These are phyloP conservation scores for Coendou prehensilis DNA, from an alignment of 2,797 vertebrate genomes.

Conservation along the genomic window DNA sequence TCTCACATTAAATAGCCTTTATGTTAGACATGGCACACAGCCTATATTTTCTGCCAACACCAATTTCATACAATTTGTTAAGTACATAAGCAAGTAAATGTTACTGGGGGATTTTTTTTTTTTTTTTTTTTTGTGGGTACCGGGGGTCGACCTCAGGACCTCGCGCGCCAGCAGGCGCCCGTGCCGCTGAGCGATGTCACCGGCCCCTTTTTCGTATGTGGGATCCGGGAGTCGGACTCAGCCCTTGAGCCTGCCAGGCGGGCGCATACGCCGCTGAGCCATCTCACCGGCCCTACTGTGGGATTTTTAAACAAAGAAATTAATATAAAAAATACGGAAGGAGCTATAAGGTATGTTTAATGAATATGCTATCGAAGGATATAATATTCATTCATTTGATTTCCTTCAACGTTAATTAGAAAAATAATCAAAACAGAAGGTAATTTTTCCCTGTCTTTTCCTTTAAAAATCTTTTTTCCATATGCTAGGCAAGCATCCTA, in stretches of 20 bases:
- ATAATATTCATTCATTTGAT: constrained; percentile 6
- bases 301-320: constrained; percentile 42
- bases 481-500: background rate
- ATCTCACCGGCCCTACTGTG: too few species aligned
- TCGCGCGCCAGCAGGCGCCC: background rate
- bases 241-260: too few species aligned
- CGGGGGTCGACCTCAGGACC: background rate
- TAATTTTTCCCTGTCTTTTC: background rate
- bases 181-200: too few species aligned
- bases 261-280: too few species aligned
- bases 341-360: constrained; percentile 18
- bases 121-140: too few species aligned
- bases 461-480: background rate
- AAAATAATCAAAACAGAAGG: constrained; percentile 27
- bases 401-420: constrained; percentile 49
- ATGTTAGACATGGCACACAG: background rate
- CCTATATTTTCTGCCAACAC: constrained; percentile 4
- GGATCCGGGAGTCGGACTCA: too few species aligned
- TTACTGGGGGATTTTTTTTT: background rate
- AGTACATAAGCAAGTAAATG: background rate
- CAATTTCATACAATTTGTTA: constrained; percentile 47
- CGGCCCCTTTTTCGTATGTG: too few species aligned
- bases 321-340: background rate
- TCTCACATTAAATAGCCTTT: constrained; percentile 31
- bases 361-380: constrained; percentile 31